Percentiles rank a stretch among this genome's conserved stretches.
These are phyloP conservation scores for Pristiophorus japonicus DNA, from an alignment of 2,113 vertebrate genomes.

Conservation along the genomic window DNA sequence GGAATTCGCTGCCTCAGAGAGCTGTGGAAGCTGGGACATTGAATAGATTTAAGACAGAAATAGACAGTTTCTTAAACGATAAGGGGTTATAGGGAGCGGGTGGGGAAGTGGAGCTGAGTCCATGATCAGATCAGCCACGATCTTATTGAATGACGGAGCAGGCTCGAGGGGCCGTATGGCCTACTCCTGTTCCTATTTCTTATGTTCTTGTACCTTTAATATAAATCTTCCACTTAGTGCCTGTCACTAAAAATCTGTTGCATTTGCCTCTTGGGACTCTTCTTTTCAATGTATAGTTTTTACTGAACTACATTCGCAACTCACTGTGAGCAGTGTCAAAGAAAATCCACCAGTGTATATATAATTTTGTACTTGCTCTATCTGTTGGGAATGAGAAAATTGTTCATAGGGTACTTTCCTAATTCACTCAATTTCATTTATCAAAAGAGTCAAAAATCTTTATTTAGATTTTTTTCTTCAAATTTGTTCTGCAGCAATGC, in stretches of 20 bases:
- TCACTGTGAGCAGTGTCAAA: neutral
- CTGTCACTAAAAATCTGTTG: neutral
- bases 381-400: neutral
- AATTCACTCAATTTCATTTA: neutral
- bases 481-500: neutral
- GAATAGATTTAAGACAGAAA: no score
- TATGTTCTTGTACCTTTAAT: neutral
- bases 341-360: neutral
- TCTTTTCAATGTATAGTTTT: neutral
- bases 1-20: no score
- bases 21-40: no score
- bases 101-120: no score
- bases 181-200: no score
- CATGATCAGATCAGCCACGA: no score
- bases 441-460: neutral
- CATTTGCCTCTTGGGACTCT: neutral
- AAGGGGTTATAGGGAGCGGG: no score
- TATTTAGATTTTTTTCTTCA: neutral
- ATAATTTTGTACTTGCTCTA: neutral
- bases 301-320: neutral
- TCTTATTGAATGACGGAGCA: no score
- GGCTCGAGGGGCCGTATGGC: no score
- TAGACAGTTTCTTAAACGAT: no score
- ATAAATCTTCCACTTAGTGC: neutral
- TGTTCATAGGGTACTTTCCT: neutral